Conservation (phyloP, 2,113 vertebrate genomes). For the Empidonax alnorum region DNA sequence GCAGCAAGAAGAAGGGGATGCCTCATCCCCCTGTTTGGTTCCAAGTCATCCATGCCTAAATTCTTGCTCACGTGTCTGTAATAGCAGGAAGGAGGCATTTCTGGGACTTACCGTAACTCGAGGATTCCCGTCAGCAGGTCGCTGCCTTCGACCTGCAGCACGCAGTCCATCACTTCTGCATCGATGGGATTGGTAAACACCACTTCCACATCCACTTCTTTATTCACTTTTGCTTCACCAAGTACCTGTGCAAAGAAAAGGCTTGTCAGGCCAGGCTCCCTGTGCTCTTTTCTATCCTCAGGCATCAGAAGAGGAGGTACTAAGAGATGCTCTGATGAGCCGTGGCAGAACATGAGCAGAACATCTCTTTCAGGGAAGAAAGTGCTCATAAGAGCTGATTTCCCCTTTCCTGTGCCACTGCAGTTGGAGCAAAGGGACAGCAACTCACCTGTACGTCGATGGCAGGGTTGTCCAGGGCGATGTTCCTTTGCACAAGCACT, state of each 20-base stretch:
- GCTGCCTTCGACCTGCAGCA: conserved; percentile 76
- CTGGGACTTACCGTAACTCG: conserved; percentile 65
- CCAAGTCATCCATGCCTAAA: neutral
- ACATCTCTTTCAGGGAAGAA: neutral
- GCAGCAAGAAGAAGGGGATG: neutral
- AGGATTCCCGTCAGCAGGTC: conserved; percentile 71
- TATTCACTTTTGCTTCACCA: conserved; percentile 54
- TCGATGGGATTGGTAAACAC: conserved; percentile 76
- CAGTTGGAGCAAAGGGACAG: neutral
- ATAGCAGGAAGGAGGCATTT: neutral
- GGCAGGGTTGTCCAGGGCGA: conserved; percentile 74
- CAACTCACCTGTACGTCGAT: conserved; percentile 71
- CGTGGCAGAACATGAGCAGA: neutral
- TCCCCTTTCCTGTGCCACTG: neutral
- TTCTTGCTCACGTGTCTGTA: neutral
- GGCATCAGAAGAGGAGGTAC: neutral
- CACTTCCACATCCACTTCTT: conserved; percentile 68
- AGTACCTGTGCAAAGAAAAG: conserved; percentile 55
- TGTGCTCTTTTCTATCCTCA: neutral
- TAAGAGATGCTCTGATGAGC: neutral
- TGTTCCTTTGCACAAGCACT: conserved; percentile 67
- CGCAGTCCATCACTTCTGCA: conserved; percentile 53
- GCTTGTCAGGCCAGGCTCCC: neutral
- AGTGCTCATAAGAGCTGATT: neutral
- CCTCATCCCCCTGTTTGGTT: neutral